These are phyloP conservation scores for Vidua chalybeata DNA, from an alignment of 2,113 vertebrate genomes.

Conservation along the genomic window DNA sequence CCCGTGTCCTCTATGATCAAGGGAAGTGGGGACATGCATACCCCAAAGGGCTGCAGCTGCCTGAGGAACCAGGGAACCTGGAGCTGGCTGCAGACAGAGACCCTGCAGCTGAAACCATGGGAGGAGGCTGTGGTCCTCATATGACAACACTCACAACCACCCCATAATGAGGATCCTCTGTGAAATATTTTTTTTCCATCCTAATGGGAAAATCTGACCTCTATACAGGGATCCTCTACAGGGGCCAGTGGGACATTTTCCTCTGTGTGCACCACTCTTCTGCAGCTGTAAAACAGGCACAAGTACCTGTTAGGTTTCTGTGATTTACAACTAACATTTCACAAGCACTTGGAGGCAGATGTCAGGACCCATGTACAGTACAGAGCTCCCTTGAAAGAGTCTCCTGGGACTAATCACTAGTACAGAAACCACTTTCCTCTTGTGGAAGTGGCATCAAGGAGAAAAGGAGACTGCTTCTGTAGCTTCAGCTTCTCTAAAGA, in stretches of 20 bases:
- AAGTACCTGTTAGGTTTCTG: background rate
- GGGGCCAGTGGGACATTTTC: background rate
- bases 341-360: background rate
- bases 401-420: background rate
- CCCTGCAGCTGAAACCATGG: background rate
- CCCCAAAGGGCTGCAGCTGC: background rate
- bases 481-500: background rate
- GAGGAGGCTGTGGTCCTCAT: too few species aligned
- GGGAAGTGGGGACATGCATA: accelerated
- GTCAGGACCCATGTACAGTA: background rate
- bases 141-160: background rate
- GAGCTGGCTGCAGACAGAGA: background rate
- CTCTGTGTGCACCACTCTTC: background rate
- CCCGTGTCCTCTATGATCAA: accelerated
- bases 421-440: background rate
- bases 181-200: background rate
- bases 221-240: background rate
- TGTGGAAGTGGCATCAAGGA: background rate
- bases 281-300: background rate
- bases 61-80: background rate
- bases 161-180: background rate
- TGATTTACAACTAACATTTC: background rate
- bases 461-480: background rate
- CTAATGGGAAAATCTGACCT: background rate
- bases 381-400: background rate